Conservation (phyloP, 2,888 invertebrate genomes). For the Erebia ligea region DNA sequence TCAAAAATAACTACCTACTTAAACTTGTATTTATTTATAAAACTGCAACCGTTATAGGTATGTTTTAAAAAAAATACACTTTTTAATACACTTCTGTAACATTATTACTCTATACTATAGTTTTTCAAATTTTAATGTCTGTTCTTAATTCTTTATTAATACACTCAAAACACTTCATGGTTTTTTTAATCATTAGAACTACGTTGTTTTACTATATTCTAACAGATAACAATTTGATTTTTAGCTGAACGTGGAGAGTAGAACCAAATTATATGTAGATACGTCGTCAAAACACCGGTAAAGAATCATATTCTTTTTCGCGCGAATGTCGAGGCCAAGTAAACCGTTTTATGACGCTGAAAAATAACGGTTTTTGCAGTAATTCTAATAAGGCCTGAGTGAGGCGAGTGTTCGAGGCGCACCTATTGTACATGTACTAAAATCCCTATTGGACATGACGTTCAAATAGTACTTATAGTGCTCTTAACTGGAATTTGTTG, state of each 20-base stretch:
- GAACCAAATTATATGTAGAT: constrained; percentile 69
- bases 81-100: constrained; percentile 22
- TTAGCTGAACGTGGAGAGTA: constrained; percentile 82
- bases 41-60: constrained; percentile 31
- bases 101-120: not conserved
- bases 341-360: constrained; percentile 52
- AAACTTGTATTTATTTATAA: constrained; percentile 32
- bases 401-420: not conserved
- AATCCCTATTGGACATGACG: not conserved
- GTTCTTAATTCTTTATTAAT: constrained; percentile 24
- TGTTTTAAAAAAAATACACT: constrained; percentile 28
- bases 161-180: constrained; percentile 25
- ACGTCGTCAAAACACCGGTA: constrained; percentile 71
- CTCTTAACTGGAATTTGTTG: no score
- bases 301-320: constrained; percentile 59
- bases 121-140: constrained; percentile 20
- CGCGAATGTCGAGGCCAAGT: constrained; percentile 63
- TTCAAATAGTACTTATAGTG: not conserved
- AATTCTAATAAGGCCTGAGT: constrained; percentile 36
- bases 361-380: constrained; percentile 60
- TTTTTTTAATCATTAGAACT: not conserved
- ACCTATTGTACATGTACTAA: no score
- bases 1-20: not conserved
- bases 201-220: constrained; percentile 12
- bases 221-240: constrained; percentile 68